These are phyloP conservation scores for Hystrix cristata DNA, from an alignment of 2,113 vertebrate species.

Conservation along the genomic window DNA sequence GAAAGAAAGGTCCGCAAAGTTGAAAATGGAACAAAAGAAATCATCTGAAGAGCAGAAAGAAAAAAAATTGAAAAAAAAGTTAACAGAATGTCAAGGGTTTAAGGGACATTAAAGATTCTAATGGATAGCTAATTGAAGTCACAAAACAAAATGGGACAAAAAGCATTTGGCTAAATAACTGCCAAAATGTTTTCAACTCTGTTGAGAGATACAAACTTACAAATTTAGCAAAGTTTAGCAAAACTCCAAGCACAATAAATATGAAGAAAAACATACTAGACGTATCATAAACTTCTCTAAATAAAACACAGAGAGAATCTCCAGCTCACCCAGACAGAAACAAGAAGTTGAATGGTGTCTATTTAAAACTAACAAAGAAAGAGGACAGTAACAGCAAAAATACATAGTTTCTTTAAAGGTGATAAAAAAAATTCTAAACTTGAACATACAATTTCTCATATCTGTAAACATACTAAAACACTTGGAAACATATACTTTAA, in stretches of 20 bases:
- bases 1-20: neutral
- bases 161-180: neutral
- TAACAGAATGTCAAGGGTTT: neutral
- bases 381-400: neutral
- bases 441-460: neutral
- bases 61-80: neutral
- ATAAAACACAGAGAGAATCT: neutral
- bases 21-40: neutral
- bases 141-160: neutral
- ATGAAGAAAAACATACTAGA: slow-evolving; percentile 5
- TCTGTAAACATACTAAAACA: neutral
- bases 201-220: slow-evolving; percentile 2
- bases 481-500: neutral
- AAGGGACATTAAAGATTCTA: neutral
- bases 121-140: neutral
- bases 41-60: neutral
- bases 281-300: neutral
- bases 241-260: neutral
- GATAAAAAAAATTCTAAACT: neutral
- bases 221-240: slow-evolving; percentile 13
- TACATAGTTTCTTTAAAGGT: neutral
- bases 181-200: neutral
- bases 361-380: neutral
- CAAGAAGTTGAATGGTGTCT: neutral
- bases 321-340: neutral